A percentile compares a stretch with the other conserved stretches of the same genome.
These are phyloP conservation scores for Steromphala cineraria DNA, from an alignment of 2,888 invertebrate genomes.

Conservation along the genomic window DNA sequence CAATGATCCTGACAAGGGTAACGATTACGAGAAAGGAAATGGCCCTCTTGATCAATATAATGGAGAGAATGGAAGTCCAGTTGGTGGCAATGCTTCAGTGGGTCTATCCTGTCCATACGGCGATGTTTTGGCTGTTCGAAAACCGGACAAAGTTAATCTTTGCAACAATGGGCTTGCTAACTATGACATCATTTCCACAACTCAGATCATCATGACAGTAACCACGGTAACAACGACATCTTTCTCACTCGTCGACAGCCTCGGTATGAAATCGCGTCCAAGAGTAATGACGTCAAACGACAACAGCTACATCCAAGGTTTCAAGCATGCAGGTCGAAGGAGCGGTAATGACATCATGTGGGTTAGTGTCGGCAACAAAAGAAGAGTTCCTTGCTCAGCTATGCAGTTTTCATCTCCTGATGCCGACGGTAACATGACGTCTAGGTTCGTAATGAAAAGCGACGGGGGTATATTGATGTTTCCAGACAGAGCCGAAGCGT, in stretches of 20 bases:
- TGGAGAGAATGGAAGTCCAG: neutral
- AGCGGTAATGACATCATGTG: neutral
- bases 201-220: neutral
- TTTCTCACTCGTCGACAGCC: neutral
- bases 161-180: neutral
- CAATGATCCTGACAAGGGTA: neutral
- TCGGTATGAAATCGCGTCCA: neutral
- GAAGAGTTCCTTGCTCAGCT: neutral
- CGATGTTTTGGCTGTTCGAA: neutral
- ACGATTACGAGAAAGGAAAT: neutral
- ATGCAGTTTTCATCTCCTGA: neutral
- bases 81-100: neutral
- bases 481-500: neutral
- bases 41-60: neutral
- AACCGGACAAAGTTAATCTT: neutral
- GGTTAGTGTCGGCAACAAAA: neutral
- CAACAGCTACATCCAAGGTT: neutral
- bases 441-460: neutral
- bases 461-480: neutral
- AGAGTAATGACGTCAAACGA: neutral
- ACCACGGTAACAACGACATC: neutral
- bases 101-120: neutral
- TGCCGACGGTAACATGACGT: conserved; percentile 10
- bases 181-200: neutral
- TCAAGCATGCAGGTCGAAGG: neutral